phyloP scores from a whole-genome alignment of 2,797 vertebrate species.

The Epinephelus coioides region DNA sequence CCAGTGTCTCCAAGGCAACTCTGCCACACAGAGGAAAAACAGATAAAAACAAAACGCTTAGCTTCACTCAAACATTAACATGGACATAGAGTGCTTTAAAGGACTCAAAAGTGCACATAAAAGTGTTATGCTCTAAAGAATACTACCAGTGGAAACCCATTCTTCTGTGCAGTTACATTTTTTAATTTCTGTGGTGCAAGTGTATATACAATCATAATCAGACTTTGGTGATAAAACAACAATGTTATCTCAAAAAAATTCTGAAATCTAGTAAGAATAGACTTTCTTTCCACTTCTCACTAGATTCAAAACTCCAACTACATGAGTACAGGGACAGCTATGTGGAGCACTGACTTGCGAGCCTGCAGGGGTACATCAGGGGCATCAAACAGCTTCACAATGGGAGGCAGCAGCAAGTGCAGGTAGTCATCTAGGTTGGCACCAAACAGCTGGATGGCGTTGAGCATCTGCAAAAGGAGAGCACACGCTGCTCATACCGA shows the following conservation, averaged over 20 bases:
- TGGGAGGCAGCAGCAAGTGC: conserved; percentile 95
- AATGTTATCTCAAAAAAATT: not conserved
- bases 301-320: not conserved
- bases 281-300: not conserved
- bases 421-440: conserved; percentile 99
- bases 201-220: not conserved
- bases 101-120: conserved; percentile 1
- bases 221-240: conserved; percentile 6
- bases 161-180: not conserved
- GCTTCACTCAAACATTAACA: conserved; percentile 18
- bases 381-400: conserved; percentile 98
- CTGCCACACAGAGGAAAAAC: conserved; percentile 79
- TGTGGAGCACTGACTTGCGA: conserved; percentile 90
- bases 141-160: not conserved
- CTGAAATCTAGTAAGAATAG: not conserved
- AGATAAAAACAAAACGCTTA: conserved; percentile 36
- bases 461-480: conserved; percentile 87
- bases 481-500: conserved; percentile 7
- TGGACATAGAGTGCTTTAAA: conserved; percentile 1
- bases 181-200: conserved; percentile 6
- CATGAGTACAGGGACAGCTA: not conserved
- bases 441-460: conserved; percentile 97
- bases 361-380: conserved; percentile 92
- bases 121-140: conserved; percentile 7
- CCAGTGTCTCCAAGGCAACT: conserved; percentile 96